A percentile compares a stretch with the other conserved stretches of the same genome.
Evolutionary conservation across 2,113 vertebrate genomes (phyloP).

Genomic region (Elachura formosa): DNA sequence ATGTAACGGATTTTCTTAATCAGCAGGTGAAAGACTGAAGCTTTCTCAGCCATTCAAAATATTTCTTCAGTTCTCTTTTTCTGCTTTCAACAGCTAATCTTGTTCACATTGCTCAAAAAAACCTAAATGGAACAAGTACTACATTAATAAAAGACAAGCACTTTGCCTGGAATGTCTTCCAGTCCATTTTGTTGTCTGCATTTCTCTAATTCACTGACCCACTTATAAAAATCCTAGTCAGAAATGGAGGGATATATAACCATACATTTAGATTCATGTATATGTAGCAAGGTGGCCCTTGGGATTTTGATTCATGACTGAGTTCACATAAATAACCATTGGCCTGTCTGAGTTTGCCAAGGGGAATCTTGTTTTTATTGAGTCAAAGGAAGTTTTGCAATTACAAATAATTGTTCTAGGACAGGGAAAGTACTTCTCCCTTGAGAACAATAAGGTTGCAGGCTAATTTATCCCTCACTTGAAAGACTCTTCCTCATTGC

Average conservation of each 20-base stretch:
- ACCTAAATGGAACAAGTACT: background rate
- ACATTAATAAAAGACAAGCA: background rate
- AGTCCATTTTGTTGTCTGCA: background rate
- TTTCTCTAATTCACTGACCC: background rate
- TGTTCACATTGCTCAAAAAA: background rate
- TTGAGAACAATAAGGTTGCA: background rate
- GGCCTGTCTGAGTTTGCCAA: background rate
- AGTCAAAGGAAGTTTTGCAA: background rate
- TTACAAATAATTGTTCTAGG: slow-evolving; percentile 25
- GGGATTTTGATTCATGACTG: background rate
- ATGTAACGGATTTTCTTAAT: background rate
- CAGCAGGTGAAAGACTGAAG: background rate
- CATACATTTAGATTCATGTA: background rate
- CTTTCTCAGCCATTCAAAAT: background rate
- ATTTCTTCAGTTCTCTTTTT: background rate
- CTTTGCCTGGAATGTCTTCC: background rate
- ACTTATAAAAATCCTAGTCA: background rate
- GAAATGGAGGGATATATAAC: background rate
- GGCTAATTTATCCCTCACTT: background rate
- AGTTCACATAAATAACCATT: background rate
- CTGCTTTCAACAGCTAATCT: background rate
- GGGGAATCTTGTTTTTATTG: slow-evolving; percentile 4
- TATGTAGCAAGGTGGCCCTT: background rate
- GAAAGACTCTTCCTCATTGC: background rate
- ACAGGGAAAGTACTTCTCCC: background rate